Evolutionary conservation across 2,888 invertebrate genomes (phyloP).

Genomic region (Pyrocoelia pectoralis): DNA sequence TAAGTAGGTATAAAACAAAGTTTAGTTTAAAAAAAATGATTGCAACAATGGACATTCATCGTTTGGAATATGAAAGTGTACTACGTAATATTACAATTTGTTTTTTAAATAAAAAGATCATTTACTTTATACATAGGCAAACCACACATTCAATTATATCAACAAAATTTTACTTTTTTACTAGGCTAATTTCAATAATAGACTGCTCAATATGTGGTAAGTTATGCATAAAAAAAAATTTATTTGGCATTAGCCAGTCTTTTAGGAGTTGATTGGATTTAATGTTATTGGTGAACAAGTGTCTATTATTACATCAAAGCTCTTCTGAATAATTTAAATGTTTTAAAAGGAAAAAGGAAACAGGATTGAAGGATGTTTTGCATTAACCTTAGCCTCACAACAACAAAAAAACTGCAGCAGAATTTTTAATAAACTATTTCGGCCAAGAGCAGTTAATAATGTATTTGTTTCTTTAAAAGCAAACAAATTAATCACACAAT

Average conservation of each 20-base stretch:
- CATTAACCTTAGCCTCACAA: conserved; percentile 10
- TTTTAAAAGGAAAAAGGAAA: conserved; percentile 18
- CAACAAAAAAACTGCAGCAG: background rate
- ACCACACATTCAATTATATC: too few species aligned
- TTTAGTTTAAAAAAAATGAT: too few species aligned
- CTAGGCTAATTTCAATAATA: too few species aligned
- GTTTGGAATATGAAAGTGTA: too few species aligned
- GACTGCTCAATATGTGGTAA: too few species aligned
- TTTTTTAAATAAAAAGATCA: too few species aligned
- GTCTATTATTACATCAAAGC: background rate
- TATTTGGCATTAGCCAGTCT: conserved; percentile 17
- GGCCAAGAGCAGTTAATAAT: conserved; percentile 8
- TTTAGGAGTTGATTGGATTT: background rate
- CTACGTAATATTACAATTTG: too few species aligned
- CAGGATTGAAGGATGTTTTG: conserved; percentile 1
- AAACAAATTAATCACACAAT: conserved; percentile 18
- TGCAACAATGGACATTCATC: too few species aligned
- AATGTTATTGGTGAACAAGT: conserved; percentile 5
- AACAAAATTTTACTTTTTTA: too few species aligned
- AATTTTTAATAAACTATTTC: conserved; percentile 13
- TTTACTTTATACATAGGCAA: too few species aligned
- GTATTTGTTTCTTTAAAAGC: conserved; percentile 9
- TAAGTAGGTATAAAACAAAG: too few species aligned
- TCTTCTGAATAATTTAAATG: background rate
- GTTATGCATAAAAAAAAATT: too few species aligned